phyloP scores from a whole-genome alignment of 2,797 vertebrate species.

The Kryptolebias ocellatus region DNA sequence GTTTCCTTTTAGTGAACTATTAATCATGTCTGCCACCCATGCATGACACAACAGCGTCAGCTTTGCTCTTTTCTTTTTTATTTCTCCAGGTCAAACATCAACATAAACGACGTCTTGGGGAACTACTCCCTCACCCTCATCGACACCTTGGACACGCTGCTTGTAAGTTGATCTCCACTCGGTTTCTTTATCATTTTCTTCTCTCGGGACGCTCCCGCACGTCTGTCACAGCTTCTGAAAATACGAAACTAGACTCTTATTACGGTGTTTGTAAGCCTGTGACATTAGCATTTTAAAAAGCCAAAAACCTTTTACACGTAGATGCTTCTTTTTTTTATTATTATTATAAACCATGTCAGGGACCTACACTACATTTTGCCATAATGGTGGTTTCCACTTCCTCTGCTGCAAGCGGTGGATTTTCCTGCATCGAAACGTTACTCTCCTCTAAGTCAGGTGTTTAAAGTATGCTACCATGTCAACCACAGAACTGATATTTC shows the following conservation, averaged over 20 bases:
- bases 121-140: slow-evolving; percentile 98
- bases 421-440: slow-evolving; percentile 1
- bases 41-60: background rate
- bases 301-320: too few species aligned
- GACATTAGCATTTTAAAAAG: too few species aligned
- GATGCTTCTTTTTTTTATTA: background rate
- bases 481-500: background rate
- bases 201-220: background rate
- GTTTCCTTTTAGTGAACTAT: background rate
- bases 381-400: slow-evolving; percentile 13
- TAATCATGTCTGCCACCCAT: background rate
- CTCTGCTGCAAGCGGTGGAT: slow-evolving; percentile 8
- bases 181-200: background rate
- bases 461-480: background rate
- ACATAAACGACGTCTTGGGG: slow-evolving; percentile 98
- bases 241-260: background rate
- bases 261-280: background rate
- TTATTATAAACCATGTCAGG: background rate
- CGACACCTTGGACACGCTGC: slow-evolving; percentile 93
- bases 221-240: background rate
- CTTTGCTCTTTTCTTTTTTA: slow-evolving; percentile 14
- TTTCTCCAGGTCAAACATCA: slow-evolving; percentile 93
- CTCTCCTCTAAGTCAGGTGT: background rate
- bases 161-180: slow-evolving; percentile 82
- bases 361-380: background rate